A percentile compares a stretch with the other conserved stretches of the same genome.
Evolutionary conservation across 2,797 vertebrate species (phyloP).

Genomic region (Pseudochirops cupreus): DNA sequence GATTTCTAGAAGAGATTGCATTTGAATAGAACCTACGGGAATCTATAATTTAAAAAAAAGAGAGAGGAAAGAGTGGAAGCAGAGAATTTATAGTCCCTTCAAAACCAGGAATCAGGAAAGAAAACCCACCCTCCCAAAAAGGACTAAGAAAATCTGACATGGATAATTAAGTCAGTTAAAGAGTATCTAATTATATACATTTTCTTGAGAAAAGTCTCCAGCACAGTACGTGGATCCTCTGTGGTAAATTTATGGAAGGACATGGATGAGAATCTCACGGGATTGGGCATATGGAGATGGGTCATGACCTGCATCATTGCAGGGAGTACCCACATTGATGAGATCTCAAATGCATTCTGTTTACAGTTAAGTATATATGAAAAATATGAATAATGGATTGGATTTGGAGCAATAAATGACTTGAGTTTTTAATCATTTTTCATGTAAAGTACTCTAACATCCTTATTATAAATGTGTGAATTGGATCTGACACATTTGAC

Average conservation of each 20-base stretch:
- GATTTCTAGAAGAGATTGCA: background rate
- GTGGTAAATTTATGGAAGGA: background rate
- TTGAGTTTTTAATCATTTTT: slow-evolving; percentile 69
- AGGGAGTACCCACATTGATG: slow-evolving; percentile 14
- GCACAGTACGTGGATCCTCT: background rate
- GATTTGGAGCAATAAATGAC: slow-evolving; percentile 51
- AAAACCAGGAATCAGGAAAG: slow-evolving; percentile 31
- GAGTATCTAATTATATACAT: slow-evolving; percentile 56
- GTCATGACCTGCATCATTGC: background rate
- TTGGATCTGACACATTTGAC: slow-evolving; percentile 34
- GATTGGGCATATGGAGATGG: background rate
- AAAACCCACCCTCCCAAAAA: background rate
- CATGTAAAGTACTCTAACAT: slow-evolving; percentile 54
- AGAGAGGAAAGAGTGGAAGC: slow-evolving; percentile 23
- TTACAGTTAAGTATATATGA: slow-evolving; percentile 38
- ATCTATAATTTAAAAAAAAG: slow-evolving; percentile 24
- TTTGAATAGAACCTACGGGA: background rate
- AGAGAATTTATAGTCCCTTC: slow-evolving; percentile 5
- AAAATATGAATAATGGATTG: slow-evolving; percentile 63
- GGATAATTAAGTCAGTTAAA: slow-evolving; percentile 36
- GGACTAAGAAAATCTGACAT: slow-evolving; percentile 9
- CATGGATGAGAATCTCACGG: background rate
- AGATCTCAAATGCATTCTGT: slow-evolving; percentile 30
- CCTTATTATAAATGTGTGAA: slow-evolving; percentile 62
- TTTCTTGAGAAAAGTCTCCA: slow-evolving; percentile 32